A percentile compares a stretch with the other conserved stretches of the same genome.
Conservation (phyloP, 1,140 invertebrate genomes). For the Belonocnema kinseyi region DNA sequence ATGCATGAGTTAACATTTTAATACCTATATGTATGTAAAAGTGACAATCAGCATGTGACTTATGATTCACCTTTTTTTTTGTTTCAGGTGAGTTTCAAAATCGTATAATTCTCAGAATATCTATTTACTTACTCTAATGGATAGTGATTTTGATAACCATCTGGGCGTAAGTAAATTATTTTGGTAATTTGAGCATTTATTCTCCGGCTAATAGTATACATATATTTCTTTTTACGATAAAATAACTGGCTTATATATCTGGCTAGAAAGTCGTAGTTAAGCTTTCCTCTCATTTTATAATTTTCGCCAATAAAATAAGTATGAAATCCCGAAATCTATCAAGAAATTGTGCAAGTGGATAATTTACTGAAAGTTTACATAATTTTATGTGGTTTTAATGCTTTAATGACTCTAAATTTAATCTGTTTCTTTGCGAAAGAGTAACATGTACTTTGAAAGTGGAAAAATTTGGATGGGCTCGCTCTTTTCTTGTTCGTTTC, state of each 20-base stretch:
- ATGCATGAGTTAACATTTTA: no score
- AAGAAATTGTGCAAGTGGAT: neutral
- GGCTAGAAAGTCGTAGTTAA: no score
- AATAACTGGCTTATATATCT: no score
- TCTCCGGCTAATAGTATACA: no score
- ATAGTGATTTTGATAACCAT: neutral
- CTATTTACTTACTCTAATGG: neutral
- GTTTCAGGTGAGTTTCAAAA: conserved; percentile 22
- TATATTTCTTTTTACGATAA: no score
- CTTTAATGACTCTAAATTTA: neutral
- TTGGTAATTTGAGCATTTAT: neutral
- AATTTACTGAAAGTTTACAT: neutral
- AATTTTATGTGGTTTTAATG: conserved; percentile 7
- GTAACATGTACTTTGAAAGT: neutral
- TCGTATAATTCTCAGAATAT: neutral
- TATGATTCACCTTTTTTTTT: neutral
- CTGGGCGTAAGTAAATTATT: neutral
- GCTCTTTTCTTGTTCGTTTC: neutral
- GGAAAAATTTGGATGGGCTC: neutral
- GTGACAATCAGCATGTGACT: neutral
- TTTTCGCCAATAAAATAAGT: no score
- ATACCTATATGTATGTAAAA: no score
- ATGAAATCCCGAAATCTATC: no score
- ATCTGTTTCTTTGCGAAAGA: neutral
- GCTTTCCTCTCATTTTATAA: no score